A percentile compares a stretch with the other conserved stretches of the same genome.
phyloP scores from a whole-genome alignment of 2,888 invertebrate species.

The Tethea ocularis region DNA sequence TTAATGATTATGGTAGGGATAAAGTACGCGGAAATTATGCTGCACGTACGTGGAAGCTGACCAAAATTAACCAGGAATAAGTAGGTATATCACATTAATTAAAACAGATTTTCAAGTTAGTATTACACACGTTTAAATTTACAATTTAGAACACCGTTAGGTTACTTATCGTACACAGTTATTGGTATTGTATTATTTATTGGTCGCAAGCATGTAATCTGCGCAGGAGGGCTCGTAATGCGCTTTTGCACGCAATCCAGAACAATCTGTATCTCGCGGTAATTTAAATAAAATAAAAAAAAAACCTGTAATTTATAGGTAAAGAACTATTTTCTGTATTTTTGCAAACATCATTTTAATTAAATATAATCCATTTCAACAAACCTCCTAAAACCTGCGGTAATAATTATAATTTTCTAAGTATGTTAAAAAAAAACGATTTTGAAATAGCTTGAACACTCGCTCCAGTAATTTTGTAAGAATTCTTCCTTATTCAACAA shows the following conservation, averaged over 20 bases:
- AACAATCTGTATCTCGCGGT: background rate
- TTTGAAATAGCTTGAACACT: background rate
- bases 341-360: no score
- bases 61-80: no score
- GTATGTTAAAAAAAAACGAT: no score
- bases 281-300: background rate
- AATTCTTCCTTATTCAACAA: background rate
- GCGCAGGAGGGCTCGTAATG: background rate
- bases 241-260: background rate
- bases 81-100: no score
- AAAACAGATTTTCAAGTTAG: no score
- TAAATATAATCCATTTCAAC: no score
- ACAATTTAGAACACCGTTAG: background rate
- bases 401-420: no score
- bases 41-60: no score
- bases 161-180: background rate
- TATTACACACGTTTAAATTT: background rate
- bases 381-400: background rate
- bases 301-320: no score
- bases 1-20: no score
- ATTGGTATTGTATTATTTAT: slow-evolving; percentile 1
- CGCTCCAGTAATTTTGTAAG: background rate
- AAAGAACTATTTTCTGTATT: no score
- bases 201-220: background rate
- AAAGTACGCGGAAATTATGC: no score